phyloP scores from a whole-genome alignment of 1,140 invertebrate species.

The Nebria ingens region DNA sequence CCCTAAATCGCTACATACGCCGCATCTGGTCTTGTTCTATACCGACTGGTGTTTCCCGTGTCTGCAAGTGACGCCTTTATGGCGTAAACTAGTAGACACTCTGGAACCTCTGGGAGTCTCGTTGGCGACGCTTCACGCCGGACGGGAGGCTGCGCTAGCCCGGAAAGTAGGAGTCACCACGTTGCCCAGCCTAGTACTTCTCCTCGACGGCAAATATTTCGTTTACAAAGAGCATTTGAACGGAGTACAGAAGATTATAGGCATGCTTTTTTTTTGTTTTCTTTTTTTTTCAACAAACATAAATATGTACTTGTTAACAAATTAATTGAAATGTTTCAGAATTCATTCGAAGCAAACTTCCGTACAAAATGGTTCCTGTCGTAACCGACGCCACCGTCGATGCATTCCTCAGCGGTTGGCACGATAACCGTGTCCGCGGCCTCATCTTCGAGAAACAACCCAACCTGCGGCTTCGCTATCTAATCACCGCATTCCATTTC shows the following conservation, averaged over 20 bases:
- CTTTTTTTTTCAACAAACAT: too few relatives aligned
- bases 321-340: too few relatives aligned
- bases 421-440: conserved; percentile 82
- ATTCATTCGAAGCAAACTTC: conserved; percentile 75
- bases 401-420: conserved; percentile 75
- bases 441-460: conserved; percentile 76
- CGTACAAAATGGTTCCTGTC: conserved; percentile 61
- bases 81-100: conserved; percentile 72
- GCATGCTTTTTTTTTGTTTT: conserved; percentile 33
- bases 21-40: conserved; percentile 80
- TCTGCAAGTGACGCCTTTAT: conserved; percentile 68
- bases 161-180: conserved; percentile 65
- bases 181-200: conserved; percentile 70
- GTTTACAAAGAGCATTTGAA: conserved; percentile 68
- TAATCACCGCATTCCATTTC: conserved; percentile 80
- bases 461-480: conserved; percentile 68
- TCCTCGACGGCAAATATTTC: conserved; percentile 69
- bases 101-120: conserved; percentile 66
- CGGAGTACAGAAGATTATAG: conserved; percentile 66
- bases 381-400: conserved; percentile 66
- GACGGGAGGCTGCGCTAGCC: conserved; percentile 63
- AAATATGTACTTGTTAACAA: too few relatives aligned
- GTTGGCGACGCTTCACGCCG: conserved; percentile 72
- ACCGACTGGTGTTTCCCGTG: conserved; percentile 91
- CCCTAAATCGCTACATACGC: conserved; percentile 67